Evolutionary conservation across 2,888 invertebrate genomes (phyloP).

Genomic region (Seira sanloemensis): DNA sequence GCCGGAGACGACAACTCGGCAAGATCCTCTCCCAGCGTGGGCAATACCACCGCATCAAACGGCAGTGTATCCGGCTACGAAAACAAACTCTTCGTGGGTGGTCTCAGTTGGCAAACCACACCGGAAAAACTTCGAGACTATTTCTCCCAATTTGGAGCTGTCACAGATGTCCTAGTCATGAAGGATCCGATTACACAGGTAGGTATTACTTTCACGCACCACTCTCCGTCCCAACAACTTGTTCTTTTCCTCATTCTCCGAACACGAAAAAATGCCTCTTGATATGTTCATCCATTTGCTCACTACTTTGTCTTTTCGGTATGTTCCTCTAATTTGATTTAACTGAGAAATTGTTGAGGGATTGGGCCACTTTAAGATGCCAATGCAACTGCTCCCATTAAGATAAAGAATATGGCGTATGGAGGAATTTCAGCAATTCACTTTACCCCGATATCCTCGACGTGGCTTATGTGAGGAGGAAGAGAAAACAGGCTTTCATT

Average conservation of each 20-base stretch:
- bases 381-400: not conserved
- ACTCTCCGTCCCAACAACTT: conserved; percentile 85
- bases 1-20: conserved; percentile 72
- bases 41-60: conserved; percentile 70
- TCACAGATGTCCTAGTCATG: conserved; percentile 94
- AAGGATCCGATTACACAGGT: conserved; percentile 88
- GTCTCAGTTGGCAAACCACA: conserved; percentile 95
- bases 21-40: conserved; percentile 71
- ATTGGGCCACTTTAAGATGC: not conserved
- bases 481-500: conserved; percentile 11
- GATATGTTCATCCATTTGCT: too few relatives aligned
- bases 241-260: conserved; percentile 80
- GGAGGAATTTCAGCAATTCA: not conserved
- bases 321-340: too few relatives aligned
- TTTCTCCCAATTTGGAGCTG: conserved; percentile 93
- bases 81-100: conserved; percentile 90
- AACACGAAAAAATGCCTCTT: not conserved
- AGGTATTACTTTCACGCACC: conserved; percentile 18
- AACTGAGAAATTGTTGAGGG: not conserved
- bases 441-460: too few relatives aligned
- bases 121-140: conserved; percentile 94
- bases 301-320: not conserved
- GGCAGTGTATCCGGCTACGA: conserved; percentile 72
- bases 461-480: too few relatives aligned
- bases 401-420: not conserved